Base-by-base conservation (phyloP, 2,888 invertebrate genomes). In the Limenitis camilla region DNA sequence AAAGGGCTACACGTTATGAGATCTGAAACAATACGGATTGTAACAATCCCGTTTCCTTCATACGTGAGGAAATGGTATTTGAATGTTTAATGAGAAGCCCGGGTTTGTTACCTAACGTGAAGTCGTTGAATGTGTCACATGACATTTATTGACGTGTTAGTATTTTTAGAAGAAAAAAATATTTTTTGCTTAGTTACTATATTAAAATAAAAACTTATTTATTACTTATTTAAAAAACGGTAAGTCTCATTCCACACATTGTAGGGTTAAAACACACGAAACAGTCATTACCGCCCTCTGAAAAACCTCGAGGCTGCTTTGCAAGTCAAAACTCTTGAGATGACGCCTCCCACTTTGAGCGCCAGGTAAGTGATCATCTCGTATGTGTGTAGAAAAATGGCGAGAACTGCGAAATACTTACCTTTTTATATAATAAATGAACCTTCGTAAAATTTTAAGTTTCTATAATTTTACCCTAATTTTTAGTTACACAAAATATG, bases 1-100 rank as follows among this genome's bases (percentile, higher is more conserved):
- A 85, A 86, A 85, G 81, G 83, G 82, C 78, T 73, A 76, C 76
- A 69, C 78, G 84, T 85, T 86, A 85, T 86, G 86, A 86, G 84
- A 85, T 86, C 74, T 76, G 76, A 72, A 83, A 86, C 84, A 86
- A 86, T 86, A 76, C 74, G 73, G 76, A 82, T 79, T 81, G 83
- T 81, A 78, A 82, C 85, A 84, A 84, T 82, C 80, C 76, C 71
- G 81, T 82, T 83, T 84, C 79, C 81, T 78, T 76, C 81, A 69
- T 75, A 72, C 74, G 73, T 69, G 76, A 79, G 79, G 77, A 84
- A 81, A 83, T 84, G 65, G 61, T 72, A 81, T 85, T 84, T 80
- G 78, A 83, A 83, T 82, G 78, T 72, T 75, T 84, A 83, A 85
- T 84, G 83, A 85, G 77, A 77, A 73, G 65, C 66, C 68, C 73